Percentiles rank a stretch among this genome's conserved stretches.
Evolutionary conservation across 2,113 vertebrate species (phyloP).

Genomic region (Anser cygnoides): DNA sequence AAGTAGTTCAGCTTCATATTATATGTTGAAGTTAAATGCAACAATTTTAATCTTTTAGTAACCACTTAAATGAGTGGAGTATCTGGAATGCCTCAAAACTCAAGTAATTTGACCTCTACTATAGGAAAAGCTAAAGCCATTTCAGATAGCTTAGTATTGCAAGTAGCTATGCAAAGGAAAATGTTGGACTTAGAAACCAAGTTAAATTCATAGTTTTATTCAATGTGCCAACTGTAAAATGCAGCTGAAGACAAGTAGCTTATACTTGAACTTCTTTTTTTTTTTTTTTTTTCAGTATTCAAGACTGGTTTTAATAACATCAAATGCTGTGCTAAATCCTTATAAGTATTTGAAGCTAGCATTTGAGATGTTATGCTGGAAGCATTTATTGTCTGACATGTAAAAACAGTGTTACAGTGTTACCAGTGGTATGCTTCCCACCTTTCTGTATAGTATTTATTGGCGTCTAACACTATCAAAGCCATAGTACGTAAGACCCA

Average conservation of each 20-base stretch:
- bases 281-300: background rate
- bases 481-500: background rate
- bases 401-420: background rate
- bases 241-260: background rate
- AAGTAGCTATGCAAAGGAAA: background rate
- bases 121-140: background rate
- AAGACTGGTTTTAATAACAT: background rate
- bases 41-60: slow-evolving; percentile 34
- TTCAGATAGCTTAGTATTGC: background rate
- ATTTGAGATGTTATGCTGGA: background rate
- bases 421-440: background rate
- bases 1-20: slow-evolving; percentile 31
- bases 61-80: background rate
- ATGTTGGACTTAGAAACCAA: background rate
- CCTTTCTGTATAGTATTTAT: background rate
- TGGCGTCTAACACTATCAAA: background rate
- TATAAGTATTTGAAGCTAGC: background rate
- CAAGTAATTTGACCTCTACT: background rate
- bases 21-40: slow-evolving; percentile 25
- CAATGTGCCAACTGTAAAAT: background rate
- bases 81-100: slow-evolving; percentile 27
- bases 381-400: background rate
- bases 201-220: background rate
- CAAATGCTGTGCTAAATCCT: background rate
- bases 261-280: background rate